Percentiles rank a stretch among this genome's conserved stretches.
Conservation (phyloP, 2,888 invertebrate species). For the Timema podura region DNA sequence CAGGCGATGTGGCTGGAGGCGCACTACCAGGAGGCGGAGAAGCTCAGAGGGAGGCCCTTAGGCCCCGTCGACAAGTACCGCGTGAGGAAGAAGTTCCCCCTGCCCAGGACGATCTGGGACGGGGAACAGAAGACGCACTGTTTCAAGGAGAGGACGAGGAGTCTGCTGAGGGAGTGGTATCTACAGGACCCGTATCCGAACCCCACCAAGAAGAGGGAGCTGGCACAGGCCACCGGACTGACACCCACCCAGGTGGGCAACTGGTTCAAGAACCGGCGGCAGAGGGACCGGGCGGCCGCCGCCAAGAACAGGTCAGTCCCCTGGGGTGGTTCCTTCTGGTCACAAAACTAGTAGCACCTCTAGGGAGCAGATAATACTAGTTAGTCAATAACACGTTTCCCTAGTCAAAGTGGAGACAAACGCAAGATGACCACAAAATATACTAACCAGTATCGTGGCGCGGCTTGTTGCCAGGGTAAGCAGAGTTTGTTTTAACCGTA, state of each 20-base stretch:
- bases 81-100: conserved; percentile 88
- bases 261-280: conserved; percentile 89
- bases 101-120: conserved; percentile 91
- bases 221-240: conserved; percentile 85
- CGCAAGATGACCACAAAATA: too few species aligned
- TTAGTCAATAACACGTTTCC: too few species aligned
- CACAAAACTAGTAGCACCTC: too few species aligned
- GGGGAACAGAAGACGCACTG: conserved; percentile 96
- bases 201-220: conserved; percentile 86
- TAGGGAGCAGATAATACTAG: too few species aligned
- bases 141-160: conserved; percentile 93
- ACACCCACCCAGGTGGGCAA: conserved; percentile 92
- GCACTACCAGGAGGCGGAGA: conserved; percentile 90
- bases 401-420: too few species aligned
- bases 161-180: conserved; percentile 95
- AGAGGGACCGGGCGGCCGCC: conserved; percentile 84
- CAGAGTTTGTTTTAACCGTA: too few species aligned
- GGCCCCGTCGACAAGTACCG: conserved; percentile 93
- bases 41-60: conserved; percentile 80
- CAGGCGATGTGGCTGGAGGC: conserved; percentile 93
- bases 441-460: too few species aligned
- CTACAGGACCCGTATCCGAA: conserved; percentile 96
- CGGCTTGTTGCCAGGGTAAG: too few species aligned
- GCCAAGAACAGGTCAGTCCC: conserved; percentile 89
- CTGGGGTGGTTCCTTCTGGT: too few species aligned